A percentile compares a stretch with the other conserved stretches of the same genome.
Evolutionary conservation across 2,113 vertebrate species (phyloP).

Genomic region (Pitta sordida): DNA sequence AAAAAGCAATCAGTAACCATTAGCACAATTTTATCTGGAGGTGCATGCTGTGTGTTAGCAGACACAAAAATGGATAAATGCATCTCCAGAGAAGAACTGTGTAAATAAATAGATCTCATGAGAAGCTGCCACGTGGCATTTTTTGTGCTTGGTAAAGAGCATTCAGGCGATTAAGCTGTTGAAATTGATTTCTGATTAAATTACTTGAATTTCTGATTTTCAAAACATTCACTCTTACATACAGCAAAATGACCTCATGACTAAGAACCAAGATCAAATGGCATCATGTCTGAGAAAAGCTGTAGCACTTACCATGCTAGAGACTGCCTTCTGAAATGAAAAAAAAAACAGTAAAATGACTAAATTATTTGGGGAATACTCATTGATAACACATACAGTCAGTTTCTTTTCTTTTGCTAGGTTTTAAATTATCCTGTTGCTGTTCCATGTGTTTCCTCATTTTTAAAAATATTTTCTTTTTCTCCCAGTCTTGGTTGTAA

Average conservation of each 20-base stretch:
- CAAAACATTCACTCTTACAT: background rate
- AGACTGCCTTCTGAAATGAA: background rate
- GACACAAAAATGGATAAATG: background rate
- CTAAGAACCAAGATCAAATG: background rate
- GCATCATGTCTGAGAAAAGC: background rate
- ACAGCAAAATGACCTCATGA: background rate
- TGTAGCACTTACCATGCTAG: background rate
- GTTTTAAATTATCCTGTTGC: background rate
- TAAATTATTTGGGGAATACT: background rate
- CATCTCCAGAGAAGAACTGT: background rate
- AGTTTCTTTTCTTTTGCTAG: background rate
- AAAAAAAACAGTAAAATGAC: background rate
- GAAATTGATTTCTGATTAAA: background rate
- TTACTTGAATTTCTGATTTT: constrained; percentile 7
- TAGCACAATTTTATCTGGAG: background rate
- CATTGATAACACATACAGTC: background rate
- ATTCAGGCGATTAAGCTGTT: background rate
- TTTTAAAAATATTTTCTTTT: background rate
- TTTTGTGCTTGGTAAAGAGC: background rate
- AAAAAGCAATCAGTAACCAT: background rate
- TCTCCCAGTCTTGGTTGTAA: background rate
- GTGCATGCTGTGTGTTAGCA: rapidly evolving
- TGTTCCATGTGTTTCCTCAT: background rate
- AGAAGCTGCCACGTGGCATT: background rate
- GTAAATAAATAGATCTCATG: background rate